A percentile compares a stretch with the other conserved stretches of the same genome.
These are phyloP conservation scores for Neogobius melanostomus DNA, from an alignment of 2,113 vertebrate genomes.

Conservation along the genomic window DNA sequence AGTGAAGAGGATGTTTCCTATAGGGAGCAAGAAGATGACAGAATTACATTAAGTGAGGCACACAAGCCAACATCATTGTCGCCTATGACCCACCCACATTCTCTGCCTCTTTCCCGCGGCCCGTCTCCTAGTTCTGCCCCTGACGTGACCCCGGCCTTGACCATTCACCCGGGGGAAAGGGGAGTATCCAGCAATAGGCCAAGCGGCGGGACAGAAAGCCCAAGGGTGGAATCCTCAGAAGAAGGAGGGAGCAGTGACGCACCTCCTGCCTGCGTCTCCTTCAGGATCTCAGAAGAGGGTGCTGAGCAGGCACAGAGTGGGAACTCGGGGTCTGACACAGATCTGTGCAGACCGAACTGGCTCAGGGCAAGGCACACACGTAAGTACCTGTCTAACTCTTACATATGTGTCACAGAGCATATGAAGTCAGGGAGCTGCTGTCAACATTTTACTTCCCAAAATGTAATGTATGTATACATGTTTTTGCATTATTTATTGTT, in stretches of 20 bases:
- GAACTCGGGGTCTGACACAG: constrained; percentile 79
- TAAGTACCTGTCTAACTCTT: constrained; percentile 79
- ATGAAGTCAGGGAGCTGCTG: constrained; percentile 2
- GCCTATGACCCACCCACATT: constrained; percentile 44
- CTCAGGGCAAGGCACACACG: constrained; percentile 85
- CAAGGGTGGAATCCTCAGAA: constrained; percentile 82
- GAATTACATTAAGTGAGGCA: constrained; percentile 36
- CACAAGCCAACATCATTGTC: constrained; percentile 19
- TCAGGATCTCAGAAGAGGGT: constrained; percentile 86
- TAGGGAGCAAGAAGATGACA: constrained; percentile 29
- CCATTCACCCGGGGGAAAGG: constrained; percentile 52
- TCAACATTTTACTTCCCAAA: background rate
- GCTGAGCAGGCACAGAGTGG: constrained; percentile 79
- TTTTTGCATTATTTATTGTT: background rate
- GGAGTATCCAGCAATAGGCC: constrained; percentile 62
- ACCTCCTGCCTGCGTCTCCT: constrained; percentile 89
- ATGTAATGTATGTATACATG: background rate
- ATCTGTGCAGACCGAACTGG: constrained; percentile 86
- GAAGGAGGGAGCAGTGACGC: constrained; percentile 88
- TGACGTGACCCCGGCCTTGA: constrained; percentile 76
- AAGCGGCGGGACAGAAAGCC: constrained; percentile 68
- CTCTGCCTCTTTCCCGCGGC: constrained; percentile 44
- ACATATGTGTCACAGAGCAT: background rate
- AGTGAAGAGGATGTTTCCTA: constrained; percentile 46
- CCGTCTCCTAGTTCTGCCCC: constrained; percentile 69